Conservation (phyloP, 30 jellyfish, hydroid and myxozoan species). For the Sanderia malayensis region DNA sequence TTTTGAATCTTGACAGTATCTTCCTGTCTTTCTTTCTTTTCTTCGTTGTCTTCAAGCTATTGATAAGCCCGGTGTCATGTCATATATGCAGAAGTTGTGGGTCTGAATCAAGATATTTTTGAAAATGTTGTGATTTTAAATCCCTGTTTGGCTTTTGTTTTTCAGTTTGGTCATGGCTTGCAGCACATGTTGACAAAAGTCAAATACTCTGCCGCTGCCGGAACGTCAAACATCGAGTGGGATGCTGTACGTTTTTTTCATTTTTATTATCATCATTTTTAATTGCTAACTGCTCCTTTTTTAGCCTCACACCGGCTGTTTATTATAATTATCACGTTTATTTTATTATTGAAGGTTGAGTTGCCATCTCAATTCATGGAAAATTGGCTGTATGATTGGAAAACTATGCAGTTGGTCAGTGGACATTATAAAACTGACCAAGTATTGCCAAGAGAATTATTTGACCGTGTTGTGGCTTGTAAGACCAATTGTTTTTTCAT, state of each 20-base stretch:
- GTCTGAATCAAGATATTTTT: too few relatives aligned
- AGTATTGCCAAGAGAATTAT: constrained; percentile 55
- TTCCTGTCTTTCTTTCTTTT: too few relatives aligned
- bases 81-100: too few relatives aligned
- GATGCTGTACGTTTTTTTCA: constrained; percentile 74
- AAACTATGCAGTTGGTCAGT: constrained; percentile 64
- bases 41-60: too few relatives aligned
- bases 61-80: too few relatives aligned
- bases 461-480: constrained; percentile 67
- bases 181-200: constrained; percentile 94
- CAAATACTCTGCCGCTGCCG: constrained; percentile 84
- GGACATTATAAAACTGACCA: constrained; percentile 75
- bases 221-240: constrained; percentile 84
- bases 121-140: too few relatives aligned
- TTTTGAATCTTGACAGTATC: too few relatives aligned
- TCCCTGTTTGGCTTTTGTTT: too few relatives aligned
- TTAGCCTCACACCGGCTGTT: too few relatives aligned
- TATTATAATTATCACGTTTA: neutral
- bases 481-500: too few relatives aligned
- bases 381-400: constrained; percentile 89
- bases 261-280: neutral
- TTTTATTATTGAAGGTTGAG: constrained; percentile 61
- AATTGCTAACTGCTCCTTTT: neutral
- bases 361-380: constrained; percentile 95
- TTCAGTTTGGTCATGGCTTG: constrained; percentile 90